Base-by-base conservation (phyloP, 2,113 vertebrate species). In the Gyps fulvus region DNA sequence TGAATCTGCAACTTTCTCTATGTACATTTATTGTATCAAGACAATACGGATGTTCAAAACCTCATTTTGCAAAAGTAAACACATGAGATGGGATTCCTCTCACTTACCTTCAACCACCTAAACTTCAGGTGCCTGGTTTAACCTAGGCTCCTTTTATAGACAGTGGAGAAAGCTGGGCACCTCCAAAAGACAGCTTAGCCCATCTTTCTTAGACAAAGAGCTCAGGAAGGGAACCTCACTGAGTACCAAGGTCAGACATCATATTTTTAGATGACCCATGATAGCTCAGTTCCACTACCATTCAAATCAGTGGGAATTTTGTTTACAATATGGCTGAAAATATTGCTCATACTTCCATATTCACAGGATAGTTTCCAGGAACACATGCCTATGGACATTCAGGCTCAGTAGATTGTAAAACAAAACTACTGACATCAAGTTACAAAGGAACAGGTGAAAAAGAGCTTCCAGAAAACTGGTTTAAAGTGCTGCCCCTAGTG, bases 401-500 rank as follows among this genome's bases (percentile, higher is more conserved):
- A 65, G 21, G 22, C 50, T 95, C 45, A 34, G 36, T 0, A 83
- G 42, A 69, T 4, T 2, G 0, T 63, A 59, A 89, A 65, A 14
- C 58, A 54, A 66, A 91, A 66, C 54, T 50, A 76, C 25, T 69
- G 57, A 38, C 65, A 87, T 31, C 21, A 66, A 58, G 12, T 47
- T 29, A 77, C 36, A 80, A 87, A 78, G 62, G 19, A 91, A 91
- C 89, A 93, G 58, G 94, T 96, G 89, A 84, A 89, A 83, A 50
- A 71, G 26, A 66, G 38, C 45, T 77, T 85, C 22, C 54, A 89
- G 8, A 54, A 80, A 69, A 72, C 9, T 31, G 9, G 31, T 38
- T 92, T 87, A 47, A 94, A 90, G 77, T 63, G 82, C 45, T 94
- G 84, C 84, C 91, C 84, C 94, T 70, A 87, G 71, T 63, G 89